Conservation (phyloP, 1,140 invertebrate genomes). For the Belonocnema kinseyi region DNA sequence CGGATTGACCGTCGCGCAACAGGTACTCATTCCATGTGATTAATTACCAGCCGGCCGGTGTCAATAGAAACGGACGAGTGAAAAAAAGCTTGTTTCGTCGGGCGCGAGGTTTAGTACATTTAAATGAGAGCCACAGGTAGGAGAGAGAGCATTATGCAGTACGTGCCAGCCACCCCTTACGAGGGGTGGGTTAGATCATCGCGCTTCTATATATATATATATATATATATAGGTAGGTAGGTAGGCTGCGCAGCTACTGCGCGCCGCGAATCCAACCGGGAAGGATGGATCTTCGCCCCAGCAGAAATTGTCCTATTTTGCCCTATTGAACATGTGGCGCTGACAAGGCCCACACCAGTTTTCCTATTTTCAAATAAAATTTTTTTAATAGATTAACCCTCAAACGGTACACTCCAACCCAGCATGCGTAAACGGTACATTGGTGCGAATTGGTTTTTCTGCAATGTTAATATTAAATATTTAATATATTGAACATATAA, state of each 20-base stretch:
- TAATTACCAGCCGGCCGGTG: constrained; percentile 48
- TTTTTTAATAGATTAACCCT: no score
- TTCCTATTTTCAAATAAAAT: no score
- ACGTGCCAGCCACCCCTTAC: constrained; percentile 41
- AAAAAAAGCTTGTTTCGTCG: constrained; percentile 48
- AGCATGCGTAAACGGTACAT: no score
- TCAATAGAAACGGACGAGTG: constrained; percentile 45
- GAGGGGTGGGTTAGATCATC: constrained; percentile 38
- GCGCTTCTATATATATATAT: neutral
- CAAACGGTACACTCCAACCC: no score
- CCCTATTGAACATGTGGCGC: no score
- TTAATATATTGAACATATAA: no score
- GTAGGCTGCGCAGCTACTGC: neutral
- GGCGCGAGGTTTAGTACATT: constrained; percentile 42
- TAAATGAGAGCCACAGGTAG: constrained; percentile 53
- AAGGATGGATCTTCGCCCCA: neutral
- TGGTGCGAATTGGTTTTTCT: no score
- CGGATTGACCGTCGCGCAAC: constrained; percentile 45
- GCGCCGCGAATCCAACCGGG: neutral
- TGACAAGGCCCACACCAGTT: no score
- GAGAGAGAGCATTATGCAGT: constrained; percentile 37
- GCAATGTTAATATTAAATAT: no score
- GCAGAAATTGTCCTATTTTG: no score
- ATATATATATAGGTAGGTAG: constrained; percentile 27
- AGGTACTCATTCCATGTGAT: constrained; percentile 54